phyloP scores from a whole-genome alignment of 2,113 vertebrate species.

The Platysternon megacephalum region DNA sequence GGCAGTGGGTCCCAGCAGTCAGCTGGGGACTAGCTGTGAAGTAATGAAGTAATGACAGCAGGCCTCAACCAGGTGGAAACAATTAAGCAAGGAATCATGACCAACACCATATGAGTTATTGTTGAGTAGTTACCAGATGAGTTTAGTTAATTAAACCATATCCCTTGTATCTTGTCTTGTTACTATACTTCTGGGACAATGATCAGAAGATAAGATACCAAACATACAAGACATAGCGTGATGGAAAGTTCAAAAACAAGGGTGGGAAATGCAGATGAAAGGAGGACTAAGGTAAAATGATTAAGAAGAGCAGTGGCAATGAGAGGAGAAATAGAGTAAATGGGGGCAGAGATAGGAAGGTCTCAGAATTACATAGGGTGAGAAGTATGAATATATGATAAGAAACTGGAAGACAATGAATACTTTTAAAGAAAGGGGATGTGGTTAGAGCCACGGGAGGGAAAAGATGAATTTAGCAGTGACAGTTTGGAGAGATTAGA shows the following conservation, averaged over 20 bases:
- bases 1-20: no score
- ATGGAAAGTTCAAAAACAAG: background rate
- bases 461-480: background rate
- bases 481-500: background rate
- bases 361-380: background rate
- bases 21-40: no score
- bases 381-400: background rate
- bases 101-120: no score
- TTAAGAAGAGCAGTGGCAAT: background rate
- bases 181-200: background rate
- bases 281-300: background rate
- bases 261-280: background rate
- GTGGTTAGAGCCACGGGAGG: background rate
- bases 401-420: background rate
- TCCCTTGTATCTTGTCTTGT: no score
- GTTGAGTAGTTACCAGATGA: no score
- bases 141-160: no score
- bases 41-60: no score
- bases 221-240: background rate
- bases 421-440: background rate
- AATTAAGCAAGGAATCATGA: no score
- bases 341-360: background rate
- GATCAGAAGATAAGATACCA: background rate
- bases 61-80: no score
- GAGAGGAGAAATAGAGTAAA: background rate